Evolutionary conservation across 2,113 vertebrate genomes (phyloP).

Genomic region (Leucosticte australis): DNA sequence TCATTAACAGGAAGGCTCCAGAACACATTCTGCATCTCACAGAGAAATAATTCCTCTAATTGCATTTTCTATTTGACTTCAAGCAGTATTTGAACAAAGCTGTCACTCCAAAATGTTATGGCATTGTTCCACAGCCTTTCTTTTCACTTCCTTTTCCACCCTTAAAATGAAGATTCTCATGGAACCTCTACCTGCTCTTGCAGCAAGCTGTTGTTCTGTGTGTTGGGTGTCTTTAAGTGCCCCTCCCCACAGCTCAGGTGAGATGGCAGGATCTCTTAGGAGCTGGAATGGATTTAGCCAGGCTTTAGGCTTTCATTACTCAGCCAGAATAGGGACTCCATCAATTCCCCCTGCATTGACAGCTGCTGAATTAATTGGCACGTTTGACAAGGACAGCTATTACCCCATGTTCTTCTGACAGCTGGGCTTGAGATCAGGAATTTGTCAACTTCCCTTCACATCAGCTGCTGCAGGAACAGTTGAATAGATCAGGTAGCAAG

Average conservation of each 20-base stretch:
- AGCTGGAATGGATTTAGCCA: conserved; percentile 55
- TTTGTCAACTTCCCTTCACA: conserved; percentile 79
- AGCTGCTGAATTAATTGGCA: conserved; percentile 76
- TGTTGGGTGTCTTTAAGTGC: not conserved
- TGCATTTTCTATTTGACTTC: not conserved
- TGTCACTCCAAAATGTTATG: not conserved
- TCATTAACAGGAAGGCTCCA: not conserved
- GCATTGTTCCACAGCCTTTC: not conserved
- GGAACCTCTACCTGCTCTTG: not conserved
- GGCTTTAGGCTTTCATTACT: conserved; percentile 70
- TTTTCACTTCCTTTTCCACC: not conserved
- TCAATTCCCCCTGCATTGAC: conserved; percentile 78
- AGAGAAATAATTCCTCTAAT: not conserved
- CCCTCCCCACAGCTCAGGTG: not conserved
- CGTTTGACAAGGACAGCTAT: conserved; percentile 80
- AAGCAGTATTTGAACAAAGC: not conserved
- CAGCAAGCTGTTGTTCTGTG: not conserved
- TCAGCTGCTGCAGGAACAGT: conserved; percentile 62
- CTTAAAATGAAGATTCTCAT: not conserved
- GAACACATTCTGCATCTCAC: not conserved
- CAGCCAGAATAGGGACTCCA: conserved; percentile 76
- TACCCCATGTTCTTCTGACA: conserved; percentile 76
- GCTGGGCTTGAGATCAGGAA: conserved; percentile 79
- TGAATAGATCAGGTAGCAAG: conserved; percentile 1
- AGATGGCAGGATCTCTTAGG: not conserved